Evolutionary conservation across 1,140 invertebrate species (phyloP).

Genomic region (Akabosia matsudoensis): DNA sequence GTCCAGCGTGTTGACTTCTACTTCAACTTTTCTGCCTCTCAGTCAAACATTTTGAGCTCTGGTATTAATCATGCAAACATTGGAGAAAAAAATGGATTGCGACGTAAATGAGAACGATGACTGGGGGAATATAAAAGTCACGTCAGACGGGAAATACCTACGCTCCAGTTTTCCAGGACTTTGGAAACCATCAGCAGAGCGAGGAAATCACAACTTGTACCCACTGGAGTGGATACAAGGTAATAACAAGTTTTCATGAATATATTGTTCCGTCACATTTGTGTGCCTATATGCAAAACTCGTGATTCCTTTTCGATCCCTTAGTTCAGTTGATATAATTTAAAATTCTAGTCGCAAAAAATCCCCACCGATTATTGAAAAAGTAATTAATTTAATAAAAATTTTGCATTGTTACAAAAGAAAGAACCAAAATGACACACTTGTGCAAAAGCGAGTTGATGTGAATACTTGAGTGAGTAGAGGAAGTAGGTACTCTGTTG

Average conservation of each 20-base stretch:
- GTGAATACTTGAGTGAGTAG: too few species aligned
- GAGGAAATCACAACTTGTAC: neutral
- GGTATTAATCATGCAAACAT: too few species aligned
- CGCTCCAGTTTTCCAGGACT: neutral
- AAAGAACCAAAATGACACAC: neutral
- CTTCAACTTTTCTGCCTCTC: too few species aligned
- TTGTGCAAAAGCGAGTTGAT: neutral
- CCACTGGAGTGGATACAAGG: slow-evolving; percentile 3
- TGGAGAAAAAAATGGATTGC: neutral
- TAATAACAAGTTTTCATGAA: too few species aligned
- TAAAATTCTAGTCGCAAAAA: too few species aligned
- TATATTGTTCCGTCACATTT: too few species aligned
- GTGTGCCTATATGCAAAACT: too few species aligned
- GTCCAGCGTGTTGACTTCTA: too few species aligned
- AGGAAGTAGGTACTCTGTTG: neutral
- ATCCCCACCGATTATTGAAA: too few species aligned
- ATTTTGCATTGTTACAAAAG: neutral
- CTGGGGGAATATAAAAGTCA: neutral
- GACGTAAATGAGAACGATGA: slow-evolving; percentile 9
- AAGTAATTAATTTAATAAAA: neutral
- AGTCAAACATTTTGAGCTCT: too few species aligned
- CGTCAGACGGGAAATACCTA: neutral
- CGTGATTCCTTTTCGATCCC: too few species aligned
- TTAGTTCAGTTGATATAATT: too few species aligned
- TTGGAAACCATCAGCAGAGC: neutral